These are phyloP conservation scores for Papilio gigon DNA, from an alignment of 2,888 invertebrate genomes.

Conservation along the genomic window DNA sequence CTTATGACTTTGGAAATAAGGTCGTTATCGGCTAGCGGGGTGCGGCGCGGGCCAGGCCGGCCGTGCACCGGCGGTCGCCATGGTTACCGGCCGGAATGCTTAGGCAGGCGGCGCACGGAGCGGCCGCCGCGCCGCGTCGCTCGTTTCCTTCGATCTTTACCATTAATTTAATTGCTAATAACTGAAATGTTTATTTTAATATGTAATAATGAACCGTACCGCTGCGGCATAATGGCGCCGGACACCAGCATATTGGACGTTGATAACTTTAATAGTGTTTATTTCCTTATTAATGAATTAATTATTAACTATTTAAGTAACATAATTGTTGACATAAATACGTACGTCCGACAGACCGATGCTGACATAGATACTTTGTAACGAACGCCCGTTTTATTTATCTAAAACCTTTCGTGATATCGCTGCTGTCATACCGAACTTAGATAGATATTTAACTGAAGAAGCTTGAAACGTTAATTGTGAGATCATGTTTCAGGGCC, in stretches of 20 bases:
- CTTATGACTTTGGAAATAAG: constrained; percentile 63
- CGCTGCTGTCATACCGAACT: too few species aligned
- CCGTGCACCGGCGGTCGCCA: constrained; percentile 76
- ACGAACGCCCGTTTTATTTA: constrained; percentile 7
- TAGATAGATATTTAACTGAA: neutral
- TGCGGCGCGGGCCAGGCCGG: constrained; percentile 58
- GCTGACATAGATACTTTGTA: neutral
- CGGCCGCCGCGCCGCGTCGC: constrained; percentile 60
- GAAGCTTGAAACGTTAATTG: neutral
- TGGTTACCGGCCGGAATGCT: constrained; percentile 81
- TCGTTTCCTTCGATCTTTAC: constrained; percentile 68
- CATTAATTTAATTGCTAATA: constrained; percentile 62
- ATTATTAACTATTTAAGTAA: constrained; percentile 18
- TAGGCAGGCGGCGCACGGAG: constrained; percentile 50
- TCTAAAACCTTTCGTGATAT: neutral
- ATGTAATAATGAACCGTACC: constrained; percentile 39
- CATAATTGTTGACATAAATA: constrained; percentile 26
- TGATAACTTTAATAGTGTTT: constrained; percentile 27
- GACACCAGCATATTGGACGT: constrained; percentile 26
- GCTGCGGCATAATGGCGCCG: constrained; percentile 29
- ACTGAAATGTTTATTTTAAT: constrained; percentile 45
- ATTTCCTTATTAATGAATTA: constrained; percentile 31
- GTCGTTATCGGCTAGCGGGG: constrained; percentile 67
- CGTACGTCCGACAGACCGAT: constrained; percentile 3
- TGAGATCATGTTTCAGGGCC: neutral